These are phyloP conservation scores for Terrapene triunguis DNA, from an alignment of 2,113 vertebrate species.

Conservation along the genomic window DNA sequence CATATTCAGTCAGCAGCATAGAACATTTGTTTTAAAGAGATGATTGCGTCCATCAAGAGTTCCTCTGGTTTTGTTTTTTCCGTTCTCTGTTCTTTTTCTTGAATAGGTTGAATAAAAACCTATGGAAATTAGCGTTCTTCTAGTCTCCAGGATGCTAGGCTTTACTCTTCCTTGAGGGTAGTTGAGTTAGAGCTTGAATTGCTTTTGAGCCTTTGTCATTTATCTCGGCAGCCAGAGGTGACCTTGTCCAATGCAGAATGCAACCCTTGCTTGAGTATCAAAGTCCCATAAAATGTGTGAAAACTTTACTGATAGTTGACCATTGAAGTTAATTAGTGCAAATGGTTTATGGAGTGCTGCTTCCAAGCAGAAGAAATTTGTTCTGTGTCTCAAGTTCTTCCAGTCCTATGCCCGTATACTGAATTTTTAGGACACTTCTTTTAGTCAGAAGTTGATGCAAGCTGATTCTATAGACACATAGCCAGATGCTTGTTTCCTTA, in stretches of 20 bases:
- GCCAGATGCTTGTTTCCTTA: rapidly evolving
- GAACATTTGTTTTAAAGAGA: not conserved
- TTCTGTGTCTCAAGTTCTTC: not conserved
- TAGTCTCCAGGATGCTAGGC: not conserved
- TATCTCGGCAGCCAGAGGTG: not conserved
- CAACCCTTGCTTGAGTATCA: not conserved
- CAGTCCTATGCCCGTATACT: not conserved
- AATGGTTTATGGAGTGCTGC: not conserved
- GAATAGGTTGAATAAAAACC: not conserved
- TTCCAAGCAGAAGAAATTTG: not conserved
- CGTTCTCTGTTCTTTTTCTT: not conserved
- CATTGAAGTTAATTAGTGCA: not conserved
- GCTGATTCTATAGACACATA: not conserved
- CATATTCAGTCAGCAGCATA: not conserved
- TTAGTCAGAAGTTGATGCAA: not conserved
- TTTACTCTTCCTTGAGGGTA: not conserved
- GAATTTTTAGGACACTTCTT: not conserved
- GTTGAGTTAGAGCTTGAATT: not conserved
- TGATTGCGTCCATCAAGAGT: not conserved
- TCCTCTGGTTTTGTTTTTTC: not conserved
- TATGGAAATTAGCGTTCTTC: not conserved
- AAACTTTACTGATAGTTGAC: not conserved
- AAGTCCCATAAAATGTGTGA: not conserved
- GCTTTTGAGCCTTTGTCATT: not conserved
- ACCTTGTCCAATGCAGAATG: not conserved